Conservation (phyloP, 1,140 invertebrate species). For the Drosophila ercepeae region DNA sequence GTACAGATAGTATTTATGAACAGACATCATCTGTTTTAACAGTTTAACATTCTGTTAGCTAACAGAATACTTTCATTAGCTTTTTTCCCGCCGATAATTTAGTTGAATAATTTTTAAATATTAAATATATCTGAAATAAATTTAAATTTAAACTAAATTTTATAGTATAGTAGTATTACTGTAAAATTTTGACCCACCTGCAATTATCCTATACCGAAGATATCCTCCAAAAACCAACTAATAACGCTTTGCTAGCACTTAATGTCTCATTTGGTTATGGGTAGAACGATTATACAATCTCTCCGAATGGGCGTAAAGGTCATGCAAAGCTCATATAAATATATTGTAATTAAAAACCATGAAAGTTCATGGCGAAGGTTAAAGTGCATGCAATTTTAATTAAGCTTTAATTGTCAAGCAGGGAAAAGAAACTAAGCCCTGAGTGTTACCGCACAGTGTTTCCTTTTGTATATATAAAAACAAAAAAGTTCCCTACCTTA, state of each 20-base stretch:
- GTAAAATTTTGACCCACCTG: not conserved
- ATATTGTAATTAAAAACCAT: slow-evolving; percentile 48
- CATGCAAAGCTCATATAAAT: slow-evolving; percentile 37
- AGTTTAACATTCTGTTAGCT: not conserved
- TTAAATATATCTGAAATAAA: no score
- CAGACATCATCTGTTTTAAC: no score
- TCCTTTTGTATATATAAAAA: not conserved
- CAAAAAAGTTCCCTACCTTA: not conserved
- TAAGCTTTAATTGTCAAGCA: slow-evolving; percentile 45
- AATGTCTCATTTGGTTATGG: slow-evolving; percentile 34
- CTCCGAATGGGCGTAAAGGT: slow-evolving; percentile 7
- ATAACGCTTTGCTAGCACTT: slow-evolving; percentile 20
- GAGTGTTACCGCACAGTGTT: not conserved
- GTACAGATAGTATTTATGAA: not conserved
- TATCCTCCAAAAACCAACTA: not conserved
- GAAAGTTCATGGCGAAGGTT: slow-evolving; percentile 54
- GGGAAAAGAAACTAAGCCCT: not conserved
- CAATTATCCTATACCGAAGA: not conserved
- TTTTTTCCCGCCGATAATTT: slow-evolving; percentile 9
- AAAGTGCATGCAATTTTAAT: slow-evolving; percentile 53
- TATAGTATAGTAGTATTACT: not conserved
- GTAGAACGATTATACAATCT: slow-evolving; percentile 32
- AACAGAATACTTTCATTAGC: not conserved
- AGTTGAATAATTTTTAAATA: not conserved
- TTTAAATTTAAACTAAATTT: not conserved